Base-by-base conservation (phyloP, 2,797 vertebrate species). In the Pteropus rufus region DNA sequence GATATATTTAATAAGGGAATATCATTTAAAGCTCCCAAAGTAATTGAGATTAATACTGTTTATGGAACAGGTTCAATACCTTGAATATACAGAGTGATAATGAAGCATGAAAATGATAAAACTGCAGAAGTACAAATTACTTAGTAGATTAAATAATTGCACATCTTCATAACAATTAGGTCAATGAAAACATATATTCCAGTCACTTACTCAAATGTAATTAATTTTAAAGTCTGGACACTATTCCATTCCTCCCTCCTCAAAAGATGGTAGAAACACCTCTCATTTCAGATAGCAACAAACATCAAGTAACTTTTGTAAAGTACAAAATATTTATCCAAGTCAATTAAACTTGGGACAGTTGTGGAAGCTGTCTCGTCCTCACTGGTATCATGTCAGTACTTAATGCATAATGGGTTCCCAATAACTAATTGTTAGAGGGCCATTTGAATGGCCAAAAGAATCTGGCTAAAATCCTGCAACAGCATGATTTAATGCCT, bases 11-110 rank as follows among this genome's bases (percentile, higher is more conserved):
- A 80, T 79, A 86, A 95, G 19, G 31, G 80, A 84, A 52, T 94
- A 94, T 77, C 86, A 97, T 79, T 94, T 95, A 96, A 97, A 96
- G 44, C 91, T 93, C 52, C 91, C 79, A 80, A 84, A 86, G 86
- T 95, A 97, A 97, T 97, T 92, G 95, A 96, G 75, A 97, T 88
- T 72, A 96, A 96, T 88, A 49, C 67, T 87, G 80, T 96, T 97
- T 96, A 72, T 67, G 56, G 46, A 96, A 93, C 44, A 9, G 58
- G 41, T n/a, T 75, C 95, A 88, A 75, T 93, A 93, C 81, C 60
- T 94, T 77, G 77, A 56, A 82, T 89, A 88, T n/a, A 81, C 0
- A 69, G 60, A 24, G 73, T 85, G 95, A 96, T 18, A 44, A 34
- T 79, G 93, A 83, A 91, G 94, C 90, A 86, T 92, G 79, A 91